phyloP scores from a whole-genome alignment of 1,140 invertebrate species.

The Pissodes strobi region DNA sequence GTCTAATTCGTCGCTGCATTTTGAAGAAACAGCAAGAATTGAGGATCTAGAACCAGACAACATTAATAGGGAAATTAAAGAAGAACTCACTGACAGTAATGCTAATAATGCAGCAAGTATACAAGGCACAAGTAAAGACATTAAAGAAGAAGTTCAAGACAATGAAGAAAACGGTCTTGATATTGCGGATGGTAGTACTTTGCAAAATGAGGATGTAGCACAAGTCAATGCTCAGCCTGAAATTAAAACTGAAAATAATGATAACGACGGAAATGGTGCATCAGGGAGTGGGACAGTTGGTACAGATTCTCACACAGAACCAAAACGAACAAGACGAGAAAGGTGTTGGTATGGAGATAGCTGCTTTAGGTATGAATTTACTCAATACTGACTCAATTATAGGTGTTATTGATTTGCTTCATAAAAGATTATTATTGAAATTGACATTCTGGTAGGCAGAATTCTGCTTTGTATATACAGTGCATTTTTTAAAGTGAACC shows the following conservation, averaged over 20 bases:
- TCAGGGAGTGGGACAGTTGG: background rate
- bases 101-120: background rate
- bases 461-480: too few species aligned
- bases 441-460: too few species aligned
- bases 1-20: background rate
- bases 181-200: background rate
- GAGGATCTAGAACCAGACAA: background rate
- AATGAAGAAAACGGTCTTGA: background rate
- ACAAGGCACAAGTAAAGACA: background rate
- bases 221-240: background rate
- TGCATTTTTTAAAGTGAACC: too few species aligned
- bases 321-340: slow-evolving; percentile 38
- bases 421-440: too few species aligned
- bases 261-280: background rate
- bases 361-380: slow-evolving; percentile 56
- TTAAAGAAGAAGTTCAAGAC: background rate
- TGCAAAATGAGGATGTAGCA: background rate
- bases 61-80: background rate
- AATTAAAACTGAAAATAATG: slow-evolving; percentile 1
- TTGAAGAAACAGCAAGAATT: background rate
- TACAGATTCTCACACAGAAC: background rate
- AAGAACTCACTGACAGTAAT: background rate
- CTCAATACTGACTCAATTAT: background rate
- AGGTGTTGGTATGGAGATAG: slow-evolving; percentile 53
- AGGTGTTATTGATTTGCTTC: too few species aligned